A percentile compares a stretch with the other conserved stretches of the same genome.
These are phyloP conservation scores for Pyrocephalus nanus DNA, from an alignment of 2,797 vertebrate genomes.

Conservation along the genomic window DNA sequence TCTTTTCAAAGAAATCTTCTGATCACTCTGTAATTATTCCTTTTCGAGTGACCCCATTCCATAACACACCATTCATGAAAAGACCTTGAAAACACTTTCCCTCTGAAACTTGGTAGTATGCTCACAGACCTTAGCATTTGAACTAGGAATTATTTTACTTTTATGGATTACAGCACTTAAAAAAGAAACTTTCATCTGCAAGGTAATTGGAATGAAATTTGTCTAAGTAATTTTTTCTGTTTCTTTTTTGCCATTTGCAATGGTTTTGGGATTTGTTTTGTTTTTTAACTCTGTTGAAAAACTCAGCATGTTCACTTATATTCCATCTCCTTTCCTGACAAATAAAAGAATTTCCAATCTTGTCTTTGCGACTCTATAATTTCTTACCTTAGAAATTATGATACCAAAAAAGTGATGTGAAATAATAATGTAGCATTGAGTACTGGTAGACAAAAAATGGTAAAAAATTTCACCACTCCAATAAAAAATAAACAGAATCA, in stretches of 20 bases:
- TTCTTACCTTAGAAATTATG: neutral
- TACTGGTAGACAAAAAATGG: neutral
- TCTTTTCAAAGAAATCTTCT: slow-evolving; percentile 69
- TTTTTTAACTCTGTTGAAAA: neutral
- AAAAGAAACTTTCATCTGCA: slow-evolving; percentile 26
- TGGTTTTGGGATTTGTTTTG: neutral
- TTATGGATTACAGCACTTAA: slow-evolving; percentile 21
- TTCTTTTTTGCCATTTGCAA: neutral
- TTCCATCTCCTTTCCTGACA: neutral
- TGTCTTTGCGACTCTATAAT: neutral
- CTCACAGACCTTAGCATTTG: slow-evolving; percentile 53
- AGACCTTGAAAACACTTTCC: slow-evolving; percentile 56
- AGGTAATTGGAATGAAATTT: slow-evolving; percentile 47
- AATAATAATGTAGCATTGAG: neutral
- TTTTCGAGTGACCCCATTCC: slow-evolving; percentile 62
- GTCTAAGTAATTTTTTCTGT: neutral
- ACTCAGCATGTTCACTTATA: neutral
- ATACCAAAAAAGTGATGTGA: neutral
- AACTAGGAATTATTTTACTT: slow-evolving; percentile 50
- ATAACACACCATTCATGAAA: slow-evolving; percentile 62
- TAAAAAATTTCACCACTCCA: neutral
- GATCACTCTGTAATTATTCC: slow-evolving; percentile 68
- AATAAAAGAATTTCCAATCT: neutral
- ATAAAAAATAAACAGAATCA: neutral
- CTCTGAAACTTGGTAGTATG: slow-evolving; percentile 25